Base-by-base conservation (phyloP, 2,797 vertebrate genomes). In the Gila robusta region DNA sequence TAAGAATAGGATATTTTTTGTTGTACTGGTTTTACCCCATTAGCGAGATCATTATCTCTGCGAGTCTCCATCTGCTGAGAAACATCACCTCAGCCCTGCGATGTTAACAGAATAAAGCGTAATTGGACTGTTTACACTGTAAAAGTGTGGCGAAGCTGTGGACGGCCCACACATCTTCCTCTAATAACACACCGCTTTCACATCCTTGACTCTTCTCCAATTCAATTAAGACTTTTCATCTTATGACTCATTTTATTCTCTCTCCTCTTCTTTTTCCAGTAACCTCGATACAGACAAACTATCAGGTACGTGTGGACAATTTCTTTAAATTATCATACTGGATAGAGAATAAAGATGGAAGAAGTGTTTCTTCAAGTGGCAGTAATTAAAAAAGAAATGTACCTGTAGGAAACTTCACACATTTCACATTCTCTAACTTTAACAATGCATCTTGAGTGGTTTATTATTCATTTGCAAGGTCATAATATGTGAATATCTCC, bases 261-360 rank as follows among this genome's bases (percentile, higher is more conserved):
- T 85, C n/a, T 52, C 3, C 44, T 80, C 44, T 82, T 81, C 35
- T n/a, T 39, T 85, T 79, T 84, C 39, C 28, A 91, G 82, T 86
- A 56, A 87, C 80, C 86, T 77, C 47, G 83, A 90, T 78, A 91
- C 84, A 71, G 90, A 84, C 86, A 91, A 90, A 87, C 85, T 91
- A 59, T 91, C 90, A 89, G 90, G 90, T 91, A 47, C 23, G 90
- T 85, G 79, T 83, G 28, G 19, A 72, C 54, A 0, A 41, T 78
- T 83, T 35, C 21, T 59, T 84, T 66, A 56, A 86, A 47, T 77
- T 35, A 28, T 21, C 21, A 14, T 62, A 44, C 32, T n/a, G 66
- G 66, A 52, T 32, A 54, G 19, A 47, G 37, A 10, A 28, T 16
- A 16, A 8, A 67, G 28, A 52, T 4, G 5, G 2, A 37, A 49